phyloP scores from a whole-genome alignment of 1,140 invertebrate genomes.

The Lepidurus apus region DNA sequence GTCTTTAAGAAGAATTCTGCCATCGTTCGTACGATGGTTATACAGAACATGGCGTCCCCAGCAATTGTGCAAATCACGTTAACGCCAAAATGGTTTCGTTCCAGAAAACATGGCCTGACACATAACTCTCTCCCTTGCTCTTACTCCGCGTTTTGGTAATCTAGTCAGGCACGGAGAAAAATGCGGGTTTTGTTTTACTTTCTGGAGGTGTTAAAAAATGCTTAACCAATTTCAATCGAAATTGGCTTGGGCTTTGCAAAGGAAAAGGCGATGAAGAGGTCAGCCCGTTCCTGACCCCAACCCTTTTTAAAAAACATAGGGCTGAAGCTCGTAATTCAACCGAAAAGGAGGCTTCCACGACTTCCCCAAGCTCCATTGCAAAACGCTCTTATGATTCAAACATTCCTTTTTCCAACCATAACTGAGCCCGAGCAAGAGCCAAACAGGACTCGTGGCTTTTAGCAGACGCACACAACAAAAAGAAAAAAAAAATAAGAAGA shows the following conservation, averaged over 20 bases:
- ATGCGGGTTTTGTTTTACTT: neutral
- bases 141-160: too few species aligned
- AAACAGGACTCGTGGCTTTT: neutral
- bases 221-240: slow-evolving; percentile 12
- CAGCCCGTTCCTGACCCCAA: neutral
- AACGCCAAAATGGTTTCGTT: too few species aligned
- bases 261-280: slow-evolving; percentile 3
- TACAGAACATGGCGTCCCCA: neutral
- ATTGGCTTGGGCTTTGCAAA: neutral
- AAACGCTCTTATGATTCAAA: slow-evolving; percentile 15
- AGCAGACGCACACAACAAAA: too few species aligned
- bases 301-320: slow-evolving; percentile 4
- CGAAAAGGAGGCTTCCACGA: neutral
- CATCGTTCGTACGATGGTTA: neutral
- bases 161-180: too few species aligned
- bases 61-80: too few species aligned
- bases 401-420: slow-evolving; percentile 15
- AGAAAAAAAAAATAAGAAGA: neutral
- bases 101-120: too few species aligned
- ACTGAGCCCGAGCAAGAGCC: neutral
- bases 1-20: neutral
- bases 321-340: slow-evolving; percentile 6
- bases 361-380: neutral
- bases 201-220: slow-evolving; percentile 10
- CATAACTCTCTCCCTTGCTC: too few species aligned